These are phyloP conservation scores for Epinephelus cyanopodus DNA, from an alignment of 2,113 vertebrate species.

Conservation along the genomic window DNA sequence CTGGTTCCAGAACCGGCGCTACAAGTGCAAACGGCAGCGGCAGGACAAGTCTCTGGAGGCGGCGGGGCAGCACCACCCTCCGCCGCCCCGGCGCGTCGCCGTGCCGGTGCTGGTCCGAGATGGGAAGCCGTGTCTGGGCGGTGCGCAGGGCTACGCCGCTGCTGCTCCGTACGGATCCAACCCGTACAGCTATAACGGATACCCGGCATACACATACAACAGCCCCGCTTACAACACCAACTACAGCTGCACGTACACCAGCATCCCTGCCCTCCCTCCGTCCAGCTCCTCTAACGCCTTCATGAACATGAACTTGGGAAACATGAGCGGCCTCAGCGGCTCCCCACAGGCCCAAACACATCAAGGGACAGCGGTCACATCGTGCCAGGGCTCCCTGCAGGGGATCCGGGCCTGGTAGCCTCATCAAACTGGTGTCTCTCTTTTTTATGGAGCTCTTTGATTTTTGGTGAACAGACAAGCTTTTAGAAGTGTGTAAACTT, in stretches of 20 bases:
- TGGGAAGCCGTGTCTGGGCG: conserved; percentile 92
- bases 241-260: conserved; percentile 91
- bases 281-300: conserved; percentile 84
- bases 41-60: conserved; percentile 94
- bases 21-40: conserved; percentile 96
- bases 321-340: conserved; percentile 80
- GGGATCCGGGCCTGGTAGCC: conserved; percentile 94
- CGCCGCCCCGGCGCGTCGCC: conserved; percentile 91
- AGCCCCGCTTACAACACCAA: conserved; percentile 88
- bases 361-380: conserved; percentile 84
- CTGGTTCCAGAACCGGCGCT: conserved; percentile 97
- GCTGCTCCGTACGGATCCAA: conserved; percentile 84
- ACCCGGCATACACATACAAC: conserved; percentile 89
- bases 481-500: conserved; percentile 36
- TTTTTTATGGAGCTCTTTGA: conserved; percentile 22
- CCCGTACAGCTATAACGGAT: conserved; percentile 89
- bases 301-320: conserved; percentile 89
- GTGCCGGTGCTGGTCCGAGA: conserved; percentile 94
- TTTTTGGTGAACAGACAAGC: conserved; percentile 27
- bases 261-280: conserved; percentile 83
- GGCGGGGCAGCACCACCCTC: conserved; percentile 85
- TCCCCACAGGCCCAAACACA: conserved; percentile 83
- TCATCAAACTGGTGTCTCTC: background rate
- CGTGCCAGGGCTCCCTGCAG: conserved; percentile 92
- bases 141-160: conserved; percentile 86